Conservation (phyloP, 2,113 vertebrate species). For the Fukomys damarensis region DNA sequence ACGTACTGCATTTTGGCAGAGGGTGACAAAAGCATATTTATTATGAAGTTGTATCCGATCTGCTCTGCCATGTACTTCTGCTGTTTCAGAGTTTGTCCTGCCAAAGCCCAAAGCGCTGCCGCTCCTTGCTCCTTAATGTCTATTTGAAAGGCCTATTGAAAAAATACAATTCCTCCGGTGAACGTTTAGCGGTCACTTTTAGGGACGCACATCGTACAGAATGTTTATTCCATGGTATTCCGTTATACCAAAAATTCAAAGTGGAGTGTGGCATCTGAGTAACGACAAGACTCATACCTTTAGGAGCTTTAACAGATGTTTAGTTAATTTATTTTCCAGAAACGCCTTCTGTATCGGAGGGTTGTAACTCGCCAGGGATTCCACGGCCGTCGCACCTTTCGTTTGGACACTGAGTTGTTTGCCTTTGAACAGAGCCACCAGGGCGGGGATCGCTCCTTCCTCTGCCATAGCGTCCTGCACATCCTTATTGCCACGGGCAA, state of each 20-base stretch:
- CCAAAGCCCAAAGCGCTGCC: conserved; percentile 87
- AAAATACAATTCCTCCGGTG: not conserved
- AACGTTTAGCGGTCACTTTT: not conserved
- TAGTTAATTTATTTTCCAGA: conserved; percentile 81
- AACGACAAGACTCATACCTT: conserved; percentile 82
- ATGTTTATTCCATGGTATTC: not conserved
- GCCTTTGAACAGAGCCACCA: conserved; percentile 84
- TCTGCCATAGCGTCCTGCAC: conserved; percentile 84
- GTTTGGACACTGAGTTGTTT: conserved; percentile 84
- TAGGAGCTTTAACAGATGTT: conserved; percentile 86
- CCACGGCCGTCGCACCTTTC: conserved; percentile 87
- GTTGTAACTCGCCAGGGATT: conserved; percentile 85
- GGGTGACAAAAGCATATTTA: conserved; percentile 88
- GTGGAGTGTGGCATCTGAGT: not conserved
- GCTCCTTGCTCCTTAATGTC: conserved; percentile 88
- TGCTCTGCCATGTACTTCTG: conserved; percentile 88
- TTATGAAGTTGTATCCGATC: conserved; percentile 88
- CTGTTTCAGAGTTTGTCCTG: conserved; percentile 87
- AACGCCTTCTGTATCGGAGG: conserved; percentile 85
- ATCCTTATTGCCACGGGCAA: conserved; percentile 81
- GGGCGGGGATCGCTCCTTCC: conserved; percentile 80
- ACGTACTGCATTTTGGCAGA: conserved; percentile 90
- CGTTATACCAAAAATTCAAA: not conserved
- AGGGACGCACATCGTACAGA: not conserved
- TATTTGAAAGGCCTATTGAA: conserved; percentile 86